Percentiles rank a stretch among this genome's conserved stretches.
Evolutionary conservation across 2,797 vertebrate genomes (phyloP).

Genomic region (Novumbra hubbsi): DNA sequence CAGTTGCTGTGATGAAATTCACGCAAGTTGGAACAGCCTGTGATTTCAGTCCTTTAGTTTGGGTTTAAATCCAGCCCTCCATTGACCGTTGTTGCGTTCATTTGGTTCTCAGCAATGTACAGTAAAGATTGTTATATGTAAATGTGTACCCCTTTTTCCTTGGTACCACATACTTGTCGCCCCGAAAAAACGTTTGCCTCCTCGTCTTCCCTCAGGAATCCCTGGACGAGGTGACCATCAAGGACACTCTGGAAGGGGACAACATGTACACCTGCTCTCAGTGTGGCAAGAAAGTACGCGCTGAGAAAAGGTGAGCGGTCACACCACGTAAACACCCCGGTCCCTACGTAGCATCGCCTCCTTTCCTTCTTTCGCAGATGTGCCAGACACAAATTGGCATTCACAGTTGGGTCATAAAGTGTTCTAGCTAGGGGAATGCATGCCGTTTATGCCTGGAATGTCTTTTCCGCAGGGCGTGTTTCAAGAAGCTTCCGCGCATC

Average conservation of each 20-base stretch:
- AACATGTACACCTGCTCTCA: conserved; percentile 99
- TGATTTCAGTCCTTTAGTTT: too few relatives aligned
- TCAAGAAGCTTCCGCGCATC: conserved; percentile 97
- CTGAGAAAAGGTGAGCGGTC: conserved; percentile 87
- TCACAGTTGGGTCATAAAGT: not conserved
- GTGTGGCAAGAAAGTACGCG: conserved; percentile 96
- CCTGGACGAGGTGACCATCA: conserved; percentile 98
- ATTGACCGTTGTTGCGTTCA: too few relatives aligned
- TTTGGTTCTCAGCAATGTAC: too few relatives aligned
- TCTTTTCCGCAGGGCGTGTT: conserved; percentile 83
- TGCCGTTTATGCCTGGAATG: not conserved
- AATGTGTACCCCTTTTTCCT: too few relatives aligned
- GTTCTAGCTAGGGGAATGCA: not conserved
- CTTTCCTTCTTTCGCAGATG: not conserved
- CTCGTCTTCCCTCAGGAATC: conserved; percentile 80
- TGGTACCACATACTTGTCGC: too few relatives aligned
- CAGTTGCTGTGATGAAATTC: too few relatives aligned
- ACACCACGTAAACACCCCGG: not conserved
- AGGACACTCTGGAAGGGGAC: conserved; percentile 97
- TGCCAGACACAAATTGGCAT: not conserved
- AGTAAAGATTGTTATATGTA: too few relatives aligned
- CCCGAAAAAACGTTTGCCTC: not conserved
- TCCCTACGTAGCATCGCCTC: not conserved
- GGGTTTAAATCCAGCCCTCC: too few relatives aligned
- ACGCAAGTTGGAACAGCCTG: too few relatives aligned